Conservation (phyloP, 1,140 invertebrate genomes). For the Diorhabda sublineata region DNA sequence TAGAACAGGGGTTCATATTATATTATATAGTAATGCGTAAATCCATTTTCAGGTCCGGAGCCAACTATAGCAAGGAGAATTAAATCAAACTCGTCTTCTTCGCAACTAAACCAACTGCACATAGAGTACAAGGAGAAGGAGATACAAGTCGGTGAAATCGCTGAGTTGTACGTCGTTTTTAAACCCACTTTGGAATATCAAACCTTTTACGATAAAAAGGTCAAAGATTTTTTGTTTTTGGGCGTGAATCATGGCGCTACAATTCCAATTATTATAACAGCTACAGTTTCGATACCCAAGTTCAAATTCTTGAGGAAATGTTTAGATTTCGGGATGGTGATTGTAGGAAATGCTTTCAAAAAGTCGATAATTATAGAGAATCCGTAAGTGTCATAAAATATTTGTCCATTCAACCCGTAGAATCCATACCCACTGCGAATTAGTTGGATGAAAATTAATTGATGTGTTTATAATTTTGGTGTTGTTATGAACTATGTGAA, state of each 20-base stretch:
- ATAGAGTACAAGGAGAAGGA: slow-evolving; percentile 36
- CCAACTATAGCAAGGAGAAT: slow-evolving; percentile 35
- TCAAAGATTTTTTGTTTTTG: slow-evolving; percentile 30
- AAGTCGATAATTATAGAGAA: slow-evolving; percentile 46
- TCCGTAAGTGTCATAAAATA: slow-evolving; percentile 38
- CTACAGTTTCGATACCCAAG: slow-evolving; percentile 7
- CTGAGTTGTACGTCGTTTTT: slow-evolving; percentile 39
- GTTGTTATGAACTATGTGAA: not conserved
- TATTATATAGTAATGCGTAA: no score
- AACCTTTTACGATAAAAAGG: slow-evolving; percentile 7
- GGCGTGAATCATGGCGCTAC: slow-evolving; percentile 25
- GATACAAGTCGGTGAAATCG: slow-evolving; percentile 36
- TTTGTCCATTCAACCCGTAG: not conserved
- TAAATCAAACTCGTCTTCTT: slow-evolving; percentile 8
- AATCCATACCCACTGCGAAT: not conserved
- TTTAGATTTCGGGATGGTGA: slow-evolving; percentile 47
- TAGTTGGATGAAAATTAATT: not conserved
- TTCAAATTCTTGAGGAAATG: not conserved
- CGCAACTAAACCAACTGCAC: slow-evolving; percentile 33
- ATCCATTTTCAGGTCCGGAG: slow-evolving; percentile 23
- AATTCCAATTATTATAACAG: slow-evolving; percentile 23
- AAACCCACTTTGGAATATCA: slow-evolving; percentile 6
- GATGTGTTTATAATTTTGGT: not conserved
- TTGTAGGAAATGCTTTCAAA: slow-evolving; percentile 44
- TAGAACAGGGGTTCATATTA: no score